Base-by-base conservation (phyloP, 2,888 invertebrate genomes). In the Phaonia tiefii region DNA sequence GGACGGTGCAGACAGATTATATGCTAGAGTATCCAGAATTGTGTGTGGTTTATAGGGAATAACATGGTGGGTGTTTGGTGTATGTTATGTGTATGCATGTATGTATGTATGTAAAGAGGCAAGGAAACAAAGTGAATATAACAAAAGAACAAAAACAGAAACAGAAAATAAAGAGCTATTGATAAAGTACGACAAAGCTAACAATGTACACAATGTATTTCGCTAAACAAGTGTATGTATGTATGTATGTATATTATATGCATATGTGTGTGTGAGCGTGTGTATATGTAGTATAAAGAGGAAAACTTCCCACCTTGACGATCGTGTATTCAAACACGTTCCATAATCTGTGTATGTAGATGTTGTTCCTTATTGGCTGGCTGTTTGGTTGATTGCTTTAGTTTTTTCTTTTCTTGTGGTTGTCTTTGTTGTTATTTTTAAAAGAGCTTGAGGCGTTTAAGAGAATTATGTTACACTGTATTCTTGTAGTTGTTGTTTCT, bases 251-350 rank as follows among this genome's bases (percentile, higher is more conserved):
- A 31, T 31, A 31, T n/a, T 46, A 15, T 51, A 51, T 22, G 20
- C 11, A 51, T 51, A 8, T 51, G 13, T 25, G 13, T 54, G 25
- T 54, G 54, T 1, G 10, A 22, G 25, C 2, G 25, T 54, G 54
- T 54, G 54, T 54, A 2, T n/a, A 22, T 54, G 25, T 20, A 54
- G 54, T 54, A 72, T 31, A 71, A 58, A 42, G 20, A 72, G 39
- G 49, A 72, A 72, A 72, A 72, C 22, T 63, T 60, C 72, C 49
- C 72, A 72, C 72, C 72, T 72, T 60, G 37, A 60, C 60, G 37
- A 60, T 72, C 31, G 60, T 71, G 20, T 60, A 25, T 63, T 63
- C 60, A n/a, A 56, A 65, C 25, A 26, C 26, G 46, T 46, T 65
- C 26, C 22, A 44, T 63, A 31, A 31, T 31, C 31, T 31, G 8